A percentile compares a stretch with the other conserved stretches of the same genome.
phyloP scores from a whole-genome alignment of 2,113 vertebrate genomes.

The Chlorodrepanis virens region DNA sequence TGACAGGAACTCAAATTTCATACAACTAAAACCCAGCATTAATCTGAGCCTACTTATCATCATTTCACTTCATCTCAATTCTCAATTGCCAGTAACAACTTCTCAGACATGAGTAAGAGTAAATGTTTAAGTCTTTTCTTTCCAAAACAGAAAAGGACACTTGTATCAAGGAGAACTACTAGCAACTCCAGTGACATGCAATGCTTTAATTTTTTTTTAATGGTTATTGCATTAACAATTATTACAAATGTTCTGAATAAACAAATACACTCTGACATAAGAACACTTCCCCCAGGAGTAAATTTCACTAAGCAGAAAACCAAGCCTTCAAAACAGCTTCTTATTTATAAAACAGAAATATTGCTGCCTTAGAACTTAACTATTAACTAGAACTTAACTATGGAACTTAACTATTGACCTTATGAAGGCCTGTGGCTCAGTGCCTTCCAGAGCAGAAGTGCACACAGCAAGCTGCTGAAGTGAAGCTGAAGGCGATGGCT shows the following conservation, averaged over 20 bases:
- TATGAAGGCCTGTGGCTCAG: neutral
- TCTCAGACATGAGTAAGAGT: neutral
- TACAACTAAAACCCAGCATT: neutral
- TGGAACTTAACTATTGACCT: neutral
- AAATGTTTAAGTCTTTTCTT: neutral
- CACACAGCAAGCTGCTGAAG: neutral
- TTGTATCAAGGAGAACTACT: neutral
- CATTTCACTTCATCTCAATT: neutral
- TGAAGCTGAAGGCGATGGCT: neutral
- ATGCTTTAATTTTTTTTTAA: neutral
- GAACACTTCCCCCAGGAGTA: neutral
- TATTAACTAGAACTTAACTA: neutral
- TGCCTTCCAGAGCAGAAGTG: neutral
- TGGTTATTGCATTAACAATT: neutral
- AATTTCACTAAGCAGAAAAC: neutral
- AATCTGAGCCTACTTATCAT: neutral
- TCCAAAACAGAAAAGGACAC: neutral
- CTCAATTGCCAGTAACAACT: neutral
- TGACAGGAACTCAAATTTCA: neutral
- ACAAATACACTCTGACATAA: neutral
- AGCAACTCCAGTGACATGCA: neutral
- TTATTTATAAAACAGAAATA: neutral
- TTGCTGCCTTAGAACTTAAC: neutral
- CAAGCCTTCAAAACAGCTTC: neutral
- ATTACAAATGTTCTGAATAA: neutral